A percentile compares a stretch with the other conserved stretches of the same genome.
Conservation (phyloP, 2,888 invertebrate species). For the Acleris laterana region DNA sequence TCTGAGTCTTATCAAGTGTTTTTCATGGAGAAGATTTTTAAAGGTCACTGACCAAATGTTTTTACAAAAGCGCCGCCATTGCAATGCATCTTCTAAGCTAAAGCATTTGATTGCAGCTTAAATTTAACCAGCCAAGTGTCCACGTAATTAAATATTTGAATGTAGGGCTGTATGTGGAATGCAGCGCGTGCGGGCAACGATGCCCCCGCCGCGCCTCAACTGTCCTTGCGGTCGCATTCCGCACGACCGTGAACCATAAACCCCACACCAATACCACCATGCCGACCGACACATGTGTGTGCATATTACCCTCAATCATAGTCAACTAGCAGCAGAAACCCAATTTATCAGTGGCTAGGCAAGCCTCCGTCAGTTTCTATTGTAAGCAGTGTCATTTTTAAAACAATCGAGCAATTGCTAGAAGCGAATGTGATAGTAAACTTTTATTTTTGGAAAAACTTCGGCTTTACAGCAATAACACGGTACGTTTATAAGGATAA, state of each 20-base stretch:
- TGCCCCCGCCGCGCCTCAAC: slow-evolving; percentile 19
- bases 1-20: too few species aligned
- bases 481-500: too few species aligned
- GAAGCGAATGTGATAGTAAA: neutral
- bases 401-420: neutral
- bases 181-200: slow-evolving; percentile 36
- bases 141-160: slow-evolving; percentile 8
- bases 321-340: slow-evolving; percentile 21
- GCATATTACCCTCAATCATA: slow-evolving; percentile 27
- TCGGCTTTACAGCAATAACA: too few species aligned
- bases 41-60: too few species aligned
- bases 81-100: too few species aligned
- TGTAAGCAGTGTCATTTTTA: neutral
- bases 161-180: slow-evolving; percentile 1
- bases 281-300: slow-evolving; percentile 30
- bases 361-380: neutral
- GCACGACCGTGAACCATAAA: slow-evolving; percentile 37
- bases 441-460: too few species aligned
- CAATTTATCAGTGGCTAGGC: slow-evolving; percentile 8
- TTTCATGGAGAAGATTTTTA: too few species aligned
- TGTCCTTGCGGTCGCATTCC: slow-evolving; percentile 39
- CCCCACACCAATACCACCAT: slow-evolving; percentile 29
- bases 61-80: too few species aligned
- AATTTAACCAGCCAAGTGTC: neutral
- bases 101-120: neutral